Base-by-base conservation (phyloP, 2,113 vertebrate species). In the Vireo altiloquus region DNA sequence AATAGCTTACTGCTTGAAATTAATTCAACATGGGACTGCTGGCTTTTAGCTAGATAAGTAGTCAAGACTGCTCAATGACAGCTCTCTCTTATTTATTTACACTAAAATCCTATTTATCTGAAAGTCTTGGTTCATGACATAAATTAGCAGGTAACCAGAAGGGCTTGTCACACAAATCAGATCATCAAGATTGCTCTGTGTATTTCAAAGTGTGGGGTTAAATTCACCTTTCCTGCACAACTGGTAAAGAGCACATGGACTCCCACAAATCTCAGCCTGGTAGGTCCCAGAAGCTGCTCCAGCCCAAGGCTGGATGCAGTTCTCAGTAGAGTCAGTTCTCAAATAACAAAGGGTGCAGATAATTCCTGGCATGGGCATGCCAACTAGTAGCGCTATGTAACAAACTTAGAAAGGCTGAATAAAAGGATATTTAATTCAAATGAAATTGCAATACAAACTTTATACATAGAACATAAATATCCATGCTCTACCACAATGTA, bases 31-130 rank as follows among this genome's bases (percentile, higher is more conserved):
- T 17, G 63, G 39, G 56, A 76, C 65, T 89, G 82, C 61, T 59
- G n/a, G 50, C 52, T 60, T 89, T 92, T 84, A 83, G 57, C 24
- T 86, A 72, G 25, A 77, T 81, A 64, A 66, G 68, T 90, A 90
- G 46, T 42, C 71, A 35, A 88, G 47, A 57, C 50, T 23, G n/a
- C 15, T 94, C 75, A 74, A 37, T 92, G 54, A 79, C 69, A 89
- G 27, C 17, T 60, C 44, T 70, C 24, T 90, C 71, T 81, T 78
- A 76, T 85, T 95, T 93, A 93, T 90, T 96, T 92, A 92, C 50
- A 69, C 50, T 85, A 74, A 83, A 95, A 80, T 77, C 46, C 19
- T 61, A 25, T 87, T 87, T 89, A 52, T 60, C 66, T 42, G 66
- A 83, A 78, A 42, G 31, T 65, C 72, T 89, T 7, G 1, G 13